Conservation (phyloP, 2,797 vertebrate species). For the Onychomys arenicola region DNA sequence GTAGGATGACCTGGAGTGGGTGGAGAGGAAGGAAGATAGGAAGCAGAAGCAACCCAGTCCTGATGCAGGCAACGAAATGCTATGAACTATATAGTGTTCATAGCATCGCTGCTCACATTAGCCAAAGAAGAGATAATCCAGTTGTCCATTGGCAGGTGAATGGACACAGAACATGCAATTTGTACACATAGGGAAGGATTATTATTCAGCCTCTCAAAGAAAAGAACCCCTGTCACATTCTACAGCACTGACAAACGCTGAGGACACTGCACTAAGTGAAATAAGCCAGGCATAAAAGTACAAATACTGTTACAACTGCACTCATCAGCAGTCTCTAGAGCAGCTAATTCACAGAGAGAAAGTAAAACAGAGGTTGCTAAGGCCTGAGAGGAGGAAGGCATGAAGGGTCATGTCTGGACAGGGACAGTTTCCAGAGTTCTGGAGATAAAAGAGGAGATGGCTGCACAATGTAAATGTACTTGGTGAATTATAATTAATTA, state of each 20-base stretch:
- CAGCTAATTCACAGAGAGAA: background rate
- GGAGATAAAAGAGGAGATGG: background rate
- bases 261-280: background rate
- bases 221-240: background rate
- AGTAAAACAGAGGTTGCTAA: background rate
- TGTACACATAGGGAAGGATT: background rate
- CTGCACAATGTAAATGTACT: fast-evolving
- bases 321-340: background rate
- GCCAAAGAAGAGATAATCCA: background rate
- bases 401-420: background rate
- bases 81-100: background rate
- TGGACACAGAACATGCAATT: background rate
- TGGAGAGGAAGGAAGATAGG: background rate
- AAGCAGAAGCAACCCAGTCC: background rate
- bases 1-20: fast-evolving
- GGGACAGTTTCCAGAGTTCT: background rate
- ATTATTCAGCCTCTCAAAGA: background rate
- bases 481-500: background rate
- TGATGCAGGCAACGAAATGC: background rate
- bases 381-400: too few species aligned
- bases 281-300: conserved; percentile 13
- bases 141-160: background rate
- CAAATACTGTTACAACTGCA: background rate
- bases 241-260: background rate
- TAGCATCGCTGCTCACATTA: background rate